Base-by-base conservation (phyloP, 2,888 invertebrate genomes). In the Colostygia pectinataria region DNA sequence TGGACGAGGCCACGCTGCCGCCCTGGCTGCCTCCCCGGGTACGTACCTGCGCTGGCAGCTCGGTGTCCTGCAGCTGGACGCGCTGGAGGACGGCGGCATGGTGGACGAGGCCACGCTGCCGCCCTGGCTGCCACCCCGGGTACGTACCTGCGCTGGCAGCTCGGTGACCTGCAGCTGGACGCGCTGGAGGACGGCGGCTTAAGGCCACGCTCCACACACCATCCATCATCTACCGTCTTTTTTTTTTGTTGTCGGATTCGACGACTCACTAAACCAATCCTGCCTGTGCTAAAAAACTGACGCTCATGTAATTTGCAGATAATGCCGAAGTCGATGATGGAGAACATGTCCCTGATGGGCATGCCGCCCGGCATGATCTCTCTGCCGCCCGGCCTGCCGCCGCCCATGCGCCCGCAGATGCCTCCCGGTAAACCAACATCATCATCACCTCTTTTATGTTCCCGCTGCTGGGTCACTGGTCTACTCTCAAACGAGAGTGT, bases 91-190 rank as follows among this genome's bases (percentile, higher is more conserved):
- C 71, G 98, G 98, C 39, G 98, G 97, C 49, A 95, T 97, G n/a
- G n/a, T n/a, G n/a, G n/a, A n/a, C n/a, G 98, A 98, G 71, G 98
- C 98, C 59, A 95, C 98, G 1, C 91, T 98, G n/a, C n/a, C n/a
- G n/a, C n/a, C n/a, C n/a, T n/a, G n/a, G n/a, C n/a, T n/a, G n/a
- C n/a, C n/a, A n/a, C n/a, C n/a, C n/a, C n/a, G n/a, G n/a, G n/a
- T n/a, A n/a, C n/a, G 50, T 93, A 93, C 57, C 92, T 90, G 60
- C 96, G 96, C 77, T 87, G 98, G 66, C 92, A 92, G 54, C 88
- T 93, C 15, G 94, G 94, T 34, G 93, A 94, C 20, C 83, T 91
- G 9, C 96, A 96, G 66, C 86, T 97, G 4, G 96, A 96, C 74
- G 90, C 94, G 59, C 83, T 98, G 0, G 98, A 96, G 83, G 98